phyloP scores from a whole-genome alignment of 2,113 vertebrate genomes.

The Cavia aperea region DNA sequence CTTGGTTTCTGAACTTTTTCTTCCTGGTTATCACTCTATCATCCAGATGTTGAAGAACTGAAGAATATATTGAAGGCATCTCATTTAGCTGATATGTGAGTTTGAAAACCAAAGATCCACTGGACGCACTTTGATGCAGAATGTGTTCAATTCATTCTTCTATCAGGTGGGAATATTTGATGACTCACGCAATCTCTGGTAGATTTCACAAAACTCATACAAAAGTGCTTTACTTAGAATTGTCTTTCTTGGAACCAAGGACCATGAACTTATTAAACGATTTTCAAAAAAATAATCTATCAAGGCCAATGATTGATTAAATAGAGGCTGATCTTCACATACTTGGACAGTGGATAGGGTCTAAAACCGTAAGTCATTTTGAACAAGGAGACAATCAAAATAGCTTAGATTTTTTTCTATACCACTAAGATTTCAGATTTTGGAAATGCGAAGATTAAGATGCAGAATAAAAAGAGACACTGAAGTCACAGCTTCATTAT shows the following conservation, averaged over 20 bases:
- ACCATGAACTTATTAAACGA: neutral
- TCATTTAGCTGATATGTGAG: neutral
- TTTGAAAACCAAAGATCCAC: neutral
- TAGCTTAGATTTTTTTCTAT: neutral
- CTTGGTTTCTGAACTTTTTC: neutral
- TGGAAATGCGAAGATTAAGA: neutral
- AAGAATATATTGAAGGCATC: neutral
- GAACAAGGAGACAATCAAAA: neutral
- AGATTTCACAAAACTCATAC: neutral
- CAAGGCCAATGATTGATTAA: neutral
- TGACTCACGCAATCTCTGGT: neutral
- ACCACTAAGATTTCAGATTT: neutral
- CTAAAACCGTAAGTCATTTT: neutral
- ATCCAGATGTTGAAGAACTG: neutral
- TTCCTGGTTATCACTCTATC: neutral
- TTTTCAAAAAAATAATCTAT: conserved; percentile 16
- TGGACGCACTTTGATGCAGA: neutral
- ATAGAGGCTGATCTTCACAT: conserved; percentile 11
- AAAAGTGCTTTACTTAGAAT: neutral
- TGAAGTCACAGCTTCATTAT: neutral
- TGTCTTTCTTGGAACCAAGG: neutral
- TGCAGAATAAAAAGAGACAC: neutral
- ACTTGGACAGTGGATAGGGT: neutral
- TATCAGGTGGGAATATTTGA: neutral
- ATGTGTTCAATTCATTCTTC: neutral